Base-by-base conservation (phyloP, 2,113 vertebrate genomes). In the Phaethon lepturus region DNA sequence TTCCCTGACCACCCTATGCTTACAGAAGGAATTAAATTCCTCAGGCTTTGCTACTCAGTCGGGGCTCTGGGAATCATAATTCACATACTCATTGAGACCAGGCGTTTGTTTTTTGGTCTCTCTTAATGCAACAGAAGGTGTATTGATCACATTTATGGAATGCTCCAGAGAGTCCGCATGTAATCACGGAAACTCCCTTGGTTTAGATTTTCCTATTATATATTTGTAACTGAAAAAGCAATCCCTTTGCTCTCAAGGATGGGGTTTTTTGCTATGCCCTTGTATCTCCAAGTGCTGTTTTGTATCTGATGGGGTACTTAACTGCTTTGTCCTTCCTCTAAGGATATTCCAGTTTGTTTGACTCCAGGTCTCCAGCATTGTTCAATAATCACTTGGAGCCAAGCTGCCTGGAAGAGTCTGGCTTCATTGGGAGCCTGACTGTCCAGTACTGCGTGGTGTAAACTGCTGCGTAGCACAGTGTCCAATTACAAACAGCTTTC, bases 351-450 rank as follows among this genome's bases (percentile, higher is more conserved):
- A 24, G 56, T 40, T 90, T n/a, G n/a, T 31, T 90, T 79, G 75
- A 88, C 47, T 69, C 74, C 94, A 93, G 86, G 58, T 86, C 88
- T 95, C 67, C 38, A 60, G 29, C 84, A 95, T 96, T 96, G 91
- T 95, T 93, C 68, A 44, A n/a, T 95, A 93, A 97, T 91, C 83
- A 19, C 94, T 89, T 78, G 93, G 89, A 96, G 91, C 64, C 93
- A 91, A 96, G 80, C 72, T 84, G 89, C 89, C 91, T 93, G 91
- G 55, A 83, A 84, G 86, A 28, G 26, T 42, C 42, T 38, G 63
- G 40, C 15, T 71, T 93, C 38, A 13, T 3, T 63, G 42, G 33
- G 50, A 91, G 86, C 47, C 86, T 94, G 73, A 55, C 80, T 81
- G 60, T 59, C 68, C 76, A 38, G 79, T 73, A 56, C 49, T 13